Percentiles rank a stretch among this genome's conserved stretches.
Evolutionary conservation across 2,888 invertebrate species (phyloP).

Genomic region (Elaeidobius kamerunicus): DNA sequence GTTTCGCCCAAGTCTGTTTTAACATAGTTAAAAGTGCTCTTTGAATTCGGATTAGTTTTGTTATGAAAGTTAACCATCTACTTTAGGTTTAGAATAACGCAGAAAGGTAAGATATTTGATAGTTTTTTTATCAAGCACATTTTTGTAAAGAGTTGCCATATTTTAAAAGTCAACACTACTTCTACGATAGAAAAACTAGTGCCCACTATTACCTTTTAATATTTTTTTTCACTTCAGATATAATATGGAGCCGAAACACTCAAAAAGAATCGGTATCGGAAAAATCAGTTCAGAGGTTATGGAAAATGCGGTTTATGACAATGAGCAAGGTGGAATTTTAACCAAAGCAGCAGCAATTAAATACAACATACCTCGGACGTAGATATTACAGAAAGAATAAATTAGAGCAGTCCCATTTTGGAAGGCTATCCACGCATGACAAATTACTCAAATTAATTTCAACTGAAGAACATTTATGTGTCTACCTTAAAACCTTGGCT

Average conservation of each 20-base stretch:
- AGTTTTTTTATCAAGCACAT: background rate
- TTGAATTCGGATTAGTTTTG: background rate
- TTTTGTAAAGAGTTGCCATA: too few relatives aligned
- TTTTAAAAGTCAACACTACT: too few relatives aligned
- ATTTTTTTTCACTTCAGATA: background rate
- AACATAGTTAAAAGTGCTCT: background rate
- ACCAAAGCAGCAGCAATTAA: background rate
- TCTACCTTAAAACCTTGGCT: slow-evolving; percentile 1
- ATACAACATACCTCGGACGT: background rate
- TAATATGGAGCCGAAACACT: background rate
- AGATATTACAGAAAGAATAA: slow-evolving; percentile 1
- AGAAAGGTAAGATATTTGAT: slow-evolving; percentile 1
- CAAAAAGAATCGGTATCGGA: background rate
- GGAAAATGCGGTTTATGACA: background rate
- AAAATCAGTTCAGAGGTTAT: background rate
- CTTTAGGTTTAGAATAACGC: background rate
- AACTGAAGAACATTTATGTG: background rate
- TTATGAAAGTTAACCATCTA: background rate
- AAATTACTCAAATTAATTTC: slow-evolving; percentile 1
- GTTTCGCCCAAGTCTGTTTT: too few relatives aligned
- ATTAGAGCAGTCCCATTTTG: background rate
- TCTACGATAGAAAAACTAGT: background rate
- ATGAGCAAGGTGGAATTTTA: background rate
- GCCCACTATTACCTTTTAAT: background rate
- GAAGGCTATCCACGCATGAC: background rate